A percentile compares a stretch with the other conserved stretches of the same genome.
Evolutionary conservation across 2,113 vertebrate genomes (phyloP).

Genomic region (Carlito syrichta): DNA sequence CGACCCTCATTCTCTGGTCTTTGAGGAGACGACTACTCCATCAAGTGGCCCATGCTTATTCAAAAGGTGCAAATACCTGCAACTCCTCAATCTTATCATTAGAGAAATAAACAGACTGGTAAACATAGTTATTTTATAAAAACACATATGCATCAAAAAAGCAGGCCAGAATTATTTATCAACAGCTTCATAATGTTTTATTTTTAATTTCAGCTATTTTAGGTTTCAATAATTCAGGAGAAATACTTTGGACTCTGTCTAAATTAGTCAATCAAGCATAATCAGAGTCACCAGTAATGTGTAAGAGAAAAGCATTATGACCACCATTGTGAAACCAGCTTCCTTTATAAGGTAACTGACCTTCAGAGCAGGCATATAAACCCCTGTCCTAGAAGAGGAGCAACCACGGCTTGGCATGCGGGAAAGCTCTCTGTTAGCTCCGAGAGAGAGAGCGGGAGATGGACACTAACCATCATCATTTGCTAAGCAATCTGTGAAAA

Average conservation of each 20-base stretch:
- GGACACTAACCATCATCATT: accelerated
- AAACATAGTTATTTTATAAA: not conserved
- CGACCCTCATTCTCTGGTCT: not conserved
- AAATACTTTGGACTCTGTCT: not conserved
- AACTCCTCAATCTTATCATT: not conserved
- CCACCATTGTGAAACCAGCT: not conserved
- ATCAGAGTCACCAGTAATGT: not conserved
- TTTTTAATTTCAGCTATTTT: not conserved
- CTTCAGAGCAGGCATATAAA: accelerated
- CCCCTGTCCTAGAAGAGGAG: not conserved
- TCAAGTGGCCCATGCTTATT: not conserved
- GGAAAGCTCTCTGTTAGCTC: not conserved
- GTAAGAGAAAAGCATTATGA: not conserved
- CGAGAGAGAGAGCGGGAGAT: not conserved
- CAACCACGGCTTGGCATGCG: accelerated
- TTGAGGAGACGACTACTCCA: too few relatives aligned
- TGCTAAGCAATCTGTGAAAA: not conserved
- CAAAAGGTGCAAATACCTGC: not conserved
- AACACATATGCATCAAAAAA: not conserved
- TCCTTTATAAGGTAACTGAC: not conserved
- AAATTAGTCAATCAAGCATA: not conserved
- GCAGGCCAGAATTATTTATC: not conserved
- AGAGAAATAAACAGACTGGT: not conserved
- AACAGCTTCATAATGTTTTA: not conserved
- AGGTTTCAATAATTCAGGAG: not conserved